Evolutionary conservation across 1,140 invertebrate genomes (phyloP).

Genomic region (Leptopilina boulardi): DNA sequence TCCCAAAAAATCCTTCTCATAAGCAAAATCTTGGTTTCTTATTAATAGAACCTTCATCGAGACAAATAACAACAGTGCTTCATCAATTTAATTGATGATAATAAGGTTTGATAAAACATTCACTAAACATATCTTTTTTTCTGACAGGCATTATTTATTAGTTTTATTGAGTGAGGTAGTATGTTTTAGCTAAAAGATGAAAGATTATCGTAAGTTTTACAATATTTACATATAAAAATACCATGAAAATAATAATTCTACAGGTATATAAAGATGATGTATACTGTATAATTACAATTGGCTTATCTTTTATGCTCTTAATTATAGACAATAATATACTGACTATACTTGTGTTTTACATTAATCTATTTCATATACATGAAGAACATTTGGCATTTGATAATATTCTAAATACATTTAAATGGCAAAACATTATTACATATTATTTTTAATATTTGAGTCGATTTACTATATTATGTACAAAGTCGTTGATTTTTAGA

Average conservation of each 20-base stretch:
- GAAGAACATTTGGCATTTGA: background rate
- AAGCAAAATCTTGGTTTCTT: slow-evolving; percentile 74
- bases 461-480: too few species aligned
- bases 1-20: slow-evolving; percentile 65
- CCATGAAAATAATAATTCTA: background rate
- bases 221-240: slow-evolving; percentile 14
- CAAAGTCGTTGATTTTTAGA: too few species aligned
- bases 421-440: background rate
- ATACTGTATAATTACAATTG: too few species aligned
- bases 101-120: background rate
- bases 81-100: slow-evolving; percentile 63
- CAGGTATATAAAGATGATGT: background rate
- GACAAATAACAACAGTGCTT: slow-evolving; percentile 65
- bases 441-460: too few species aligned
- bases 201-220: background rate
- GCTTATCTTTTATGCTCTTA: too few species aligned
- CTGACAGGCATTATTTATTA: background rate
- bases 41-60: slow-evolving; percentile 65
- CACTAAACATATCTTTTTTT: background rate
- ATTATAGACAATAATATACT: too few species aligned
- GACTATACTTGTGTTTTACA: background rate
- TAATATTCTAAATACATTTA: background rate
- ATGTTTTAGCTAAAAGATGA: background rate
- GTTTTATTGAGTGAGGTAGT: slow-evolving; percentile 6
- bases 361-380: background rate